Evolutionary conservation across 2,888 invertebrate species (phyloP).

Genomic region (Caenorhabditis macrosperma): DNA sequence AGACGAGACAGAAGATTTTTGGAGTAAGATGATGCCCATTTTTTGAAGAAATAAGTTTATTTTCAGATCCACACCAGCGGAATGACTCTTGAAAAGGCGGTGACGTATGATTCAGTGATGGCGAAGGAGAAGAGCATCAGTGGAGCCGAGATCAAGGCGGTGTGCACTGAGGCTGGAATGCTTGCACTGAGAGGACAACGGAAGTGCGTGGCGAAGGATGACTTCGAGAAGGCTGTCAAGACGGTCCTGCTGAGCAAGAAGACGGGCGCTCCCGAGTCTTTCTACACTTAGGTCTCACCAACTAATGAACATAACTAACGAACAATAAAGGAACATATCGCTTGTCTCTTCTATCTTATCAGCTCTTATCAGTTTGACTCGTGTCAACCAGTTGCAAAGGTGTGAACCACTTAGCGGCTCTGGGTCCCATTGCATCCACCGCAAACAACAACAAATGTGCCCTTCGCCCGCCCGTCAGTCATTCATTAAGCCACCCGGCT

Average conservation of each 20-base stretch:
- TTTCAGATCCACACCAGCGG: slow-evolving; percentile 92
- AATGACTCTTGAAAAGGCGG: slow-evolving; percentile 97
- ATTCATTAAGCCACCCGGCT: slow-evolving; percentile 24
- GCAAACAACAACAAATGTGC: slow-evolving; percentile 35
- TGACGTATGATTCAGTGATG: slow-evolving; percentile 95
- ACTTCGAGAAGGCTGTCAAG: slow-evolving; percentile 99
- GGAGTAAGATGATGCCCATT: slow-evolving; percentile 35
- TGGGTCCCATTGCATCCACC: slow-evolving; percentile 12
- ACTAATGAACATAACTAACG: too few species aligned
- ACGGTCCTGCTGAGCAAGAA: slow-evolving; percentile 99
- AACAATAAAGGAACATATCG: too few species aligned
- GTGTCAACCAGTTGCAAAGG: neutral
- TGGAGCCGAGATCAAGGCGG: slow-evolving; percentile 89
- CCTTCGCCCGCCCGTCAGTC: slow-evolving; percentile 29
- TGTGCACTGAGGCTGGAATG: slow-evolving; percentile 98
- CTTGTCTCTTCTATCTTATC: too few species aligned
- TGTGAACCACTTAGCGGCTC: neutral
- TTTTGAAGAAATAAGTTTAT: neutral
- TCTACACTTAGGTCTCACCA: slow-evolving; percentile 68
- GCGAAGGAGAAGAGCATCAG: slow-evolving; percentile 99
- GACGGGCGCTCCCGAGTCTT: slow-evolving; percentile 94
- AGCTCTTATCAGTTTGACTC: neutral
- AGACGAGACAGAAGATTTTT: slow-evolving; percentile 89
- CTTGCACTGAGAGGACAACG: slow-evolving; percentile 97
- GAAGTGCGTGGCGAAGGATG: slow-evolving; percentile 99